Evolutionary conservation across 2,113 vertebrate species (phyloP).

Genomic region (Gnathonemus longibarbis): DNA sequence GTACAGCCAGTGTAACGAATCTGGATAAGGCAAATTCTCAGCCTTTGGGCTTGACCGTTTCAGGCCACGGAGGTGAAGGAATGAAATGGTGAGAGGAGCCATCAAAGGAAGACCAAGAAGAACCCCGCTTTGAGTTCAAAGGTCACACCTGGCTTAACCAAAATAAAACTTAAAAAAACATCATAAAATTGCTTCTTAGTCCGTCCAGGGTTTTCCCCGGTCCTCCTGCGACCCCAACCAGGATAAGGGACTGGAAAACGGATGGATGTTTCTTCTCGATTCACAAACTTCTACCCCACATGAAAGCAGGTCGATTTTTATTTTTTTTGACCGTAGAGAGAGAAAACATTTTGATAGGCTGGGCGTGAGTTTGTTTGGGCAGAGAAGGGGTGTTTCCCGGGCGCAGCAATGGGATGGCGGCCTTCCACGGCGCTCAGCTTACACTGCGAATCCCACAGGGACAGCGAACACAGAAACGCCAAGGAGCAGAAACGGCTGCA

Average conservation of each 20-base stretch:
- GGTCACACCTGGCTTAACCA: neutral
- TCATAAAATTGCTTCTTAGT: neutral
- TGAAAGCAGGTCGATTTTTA: neutral
- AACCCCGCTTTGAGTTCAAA: neutral
- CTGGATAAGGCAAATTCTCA: neutral
- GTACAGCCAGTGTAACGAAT: neutral
- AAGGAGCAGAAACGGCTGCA: neutral
- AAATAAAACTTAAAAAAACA: neutral
- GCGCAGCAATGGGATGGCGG: neutral
- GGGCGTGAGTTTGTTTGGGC: neutral
- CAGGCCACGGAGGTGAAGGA: neutral
- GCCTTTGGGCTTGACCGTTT: neutral
- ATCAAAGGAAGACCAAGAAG: neutral
- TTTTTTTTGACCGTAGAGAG: neutral
- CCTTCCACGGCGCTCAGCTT: neutral
- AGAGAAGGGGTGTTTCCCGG: neutral
- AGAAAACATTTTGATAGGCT: neutral
- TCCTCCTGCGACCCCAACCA: neutral
- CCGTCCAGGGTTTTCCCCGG: neutral
- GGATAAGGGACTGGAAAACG: neutral
- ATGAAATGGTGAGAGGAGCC: neutral
- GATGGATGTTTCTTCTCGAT: neutral
- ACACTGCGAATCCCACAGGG: neutral
- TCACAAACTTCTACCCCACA: neutral
- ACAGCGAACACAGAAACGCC: neutral